Percentiles rank a stretch among this genome's conserved stretches.
Conservation (phyloP, 2,113 vertebrate species). For the Polyodon spathula region DNA sequence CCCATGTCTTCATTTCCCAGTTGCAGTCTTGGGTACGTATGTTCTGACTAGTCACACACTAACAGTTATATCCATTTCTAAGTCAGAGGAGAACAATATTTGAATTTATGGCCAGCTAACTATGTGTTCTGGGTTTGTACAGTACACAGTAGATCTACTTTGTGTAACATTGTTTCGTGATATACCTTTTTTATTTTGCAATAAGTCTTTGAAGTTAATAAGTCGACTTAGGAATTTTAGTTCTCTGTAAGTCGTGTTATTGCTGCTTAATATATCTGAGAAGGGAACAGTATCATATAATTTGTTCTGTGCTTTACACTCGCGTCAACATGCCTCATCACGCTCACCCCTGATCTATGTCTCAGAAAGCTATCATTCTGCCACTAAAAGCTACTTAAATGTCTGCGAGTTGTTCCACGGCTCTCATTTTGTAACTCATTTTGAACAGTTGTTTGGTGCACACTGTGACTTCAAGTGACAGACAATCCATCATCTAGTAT, state of each 20-base stretch:
- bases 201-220: too few species aligned
- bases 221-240: too few species aligned
- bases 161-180: too few species aligned
- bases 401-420: neutral
- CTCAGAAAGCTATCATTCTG: neutral
- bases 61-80: too few species aligned
- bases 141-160: too few species aligned
- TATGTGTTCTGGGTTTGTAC: too few species aligned
- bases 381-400: neutral
- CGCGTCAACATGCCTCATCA: neutral
- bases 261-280: slow-evolving; percentile 1
- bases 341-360: neutral
- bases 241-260: neutral
- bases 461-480: neutral
- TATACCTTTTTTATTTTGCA: too few species aligned
- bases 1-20: too few species aligned
- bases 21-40: too few species aligned
- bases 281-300: slow-evolving; percentile 4
- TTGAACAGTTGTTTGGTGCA: slow-evolving; percentile 1
- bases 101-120: too few species aligned
- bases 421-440: neutral
- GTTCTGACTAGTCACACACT: too few species aligned
- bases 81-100: too few species aligned
- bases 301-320: neutral
- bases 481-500: neutral